Evolutionary conservation across 2,888 invertebrate genomes (phyloP).

Genomic region (Norana najaformis): DNA sequence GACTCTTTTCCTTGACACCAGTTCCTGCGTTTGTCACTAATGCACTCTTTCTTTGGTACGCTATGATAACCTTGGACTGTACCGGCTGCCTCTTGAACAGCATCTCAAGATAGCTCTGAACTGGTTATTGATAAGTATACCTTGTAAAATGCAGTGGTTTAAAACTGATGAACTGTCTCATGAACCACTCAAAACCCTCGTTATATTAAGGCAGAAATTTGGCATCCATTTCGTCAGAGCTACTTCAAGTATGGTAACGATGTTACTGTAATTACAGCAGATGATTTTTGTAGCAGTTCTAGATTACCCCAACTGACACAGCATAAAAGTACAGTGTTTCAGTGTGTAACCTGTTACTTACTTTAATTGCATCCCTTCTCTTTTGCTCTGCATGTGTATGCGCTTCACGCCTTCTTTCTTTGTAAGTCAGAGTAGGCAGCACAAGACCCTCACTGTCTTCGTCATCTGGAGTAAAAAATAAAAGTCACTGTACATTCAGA

Average conservation of each 20-base stretch:
- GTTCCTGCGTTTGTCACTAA: too few species aligned
- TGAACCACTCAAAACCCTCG: not conserved
- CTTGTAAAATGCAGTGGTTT: not conserved
- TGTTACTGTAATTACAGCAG: too few species aligned
- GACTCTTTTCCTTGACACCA: too few species aligned
- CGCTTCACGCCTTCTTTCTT: conserved; percentile 88
- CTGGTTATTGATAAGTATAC: not conserved
- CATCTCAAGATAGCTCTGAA: too few species aligned
- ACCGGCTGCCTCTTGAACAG: too few species aligned
- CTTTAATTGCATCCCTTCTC: conserved; percentile 90
- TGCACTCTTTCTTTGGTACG: too few species aligned
- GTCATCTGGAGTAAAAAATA: conserved; percentile 51
- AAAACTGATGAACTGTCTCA: not conserved
- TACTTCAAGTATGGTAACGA: too few species aligned
- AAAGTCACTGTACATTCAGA: not conserved
- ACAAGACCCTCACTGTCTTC: conserved; percentile 65
- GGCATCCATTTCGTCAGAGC: too few species aligned
- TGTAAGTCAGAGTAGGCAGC: conserved; percentile 79
- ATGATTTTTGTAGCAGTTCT: too few species aligned
- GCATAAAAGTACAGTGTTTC: not conserved
- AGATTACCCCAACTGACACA: too few species aligned
- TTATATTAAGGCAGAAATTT: too few species aligned
- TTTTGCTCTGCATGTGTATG: conserved; percentile 97
- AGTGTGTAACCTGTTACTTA: conserved; percentile 39
- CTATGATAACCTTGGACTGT: too few species aligned